These are phyloP conservation scores for Drosophila tristis DNA, from an alignment of 1,140 invertebrate genomes.

Conservation along the genomic window DNA sequence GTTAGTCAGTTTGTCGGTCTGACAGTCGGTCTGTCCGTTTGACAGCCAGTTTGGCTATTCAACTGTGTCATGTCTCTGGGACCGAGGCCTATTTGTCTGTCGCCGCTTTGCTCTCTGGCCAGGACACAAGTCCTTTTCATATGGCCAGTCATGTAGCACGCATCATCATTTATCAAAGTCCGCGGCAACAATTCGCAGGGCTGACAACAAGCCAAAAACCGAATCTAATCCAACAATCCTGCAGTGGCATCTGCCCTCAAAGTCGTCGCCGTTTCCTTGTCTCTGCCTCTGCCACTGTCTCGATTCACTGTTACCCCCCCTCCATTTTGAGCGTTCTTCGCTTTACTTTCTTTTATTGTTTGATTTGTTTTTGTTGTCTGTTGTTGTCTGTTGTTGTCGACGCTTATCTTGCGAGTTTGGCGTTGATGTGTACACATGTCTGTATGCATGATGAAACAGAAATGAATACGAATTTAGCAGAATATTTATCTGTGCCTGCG, in stretches of 20 bases:
- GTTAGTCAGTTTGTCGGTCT: conserved; percentile 7
- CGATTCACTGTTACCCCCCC: too few species aligned
- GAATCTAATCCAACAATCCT: conserved; percentile 7
- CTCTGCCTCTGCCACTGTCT: not conserved
- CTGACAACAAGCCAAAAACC: conserved; percentile 13
- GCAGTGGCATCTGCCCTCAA: conserved; percentile 4
- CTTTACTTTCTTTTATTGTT: not conserved
- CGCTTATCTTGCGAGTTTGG: conserved; percentile 22
- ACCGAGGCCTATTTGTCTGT: conserved; percentile 7
- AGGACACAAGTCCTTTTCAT: conserved; percentile 30
- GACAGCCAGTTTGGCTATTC: conserved; percentile 10
- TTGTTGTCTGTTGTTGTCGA: not conserved
- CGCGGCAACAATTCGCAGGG: conserved; percentile 37
- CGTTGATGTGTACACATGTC: not conserved
- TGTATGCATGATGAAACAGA: too few species aligned
- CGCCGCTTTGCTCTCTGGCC: not conserved
- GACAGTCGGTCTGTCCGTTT: not conserved
- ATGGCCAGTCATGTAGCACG: conserved; percentile 59
- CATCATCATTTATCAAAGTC: conserved; percentile 67
- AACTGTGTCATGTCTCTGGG: conserved; percentile 1
- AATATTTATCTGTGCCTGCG: too few species aligned
- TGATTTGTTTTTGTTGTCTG: not conserved
- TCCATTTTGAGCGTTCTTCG: not conserved
- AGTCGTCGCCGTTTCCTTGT: conserved; percentile 53
- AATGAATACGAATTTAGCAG: too few species aligned